A percentile compares a stretch with the other conserved stretches of the same genome.
Evolutionary conservation across 2,888 invertebrate genomes (phyloP).

Genomic region (Eristalinus aeneus): DNA sequence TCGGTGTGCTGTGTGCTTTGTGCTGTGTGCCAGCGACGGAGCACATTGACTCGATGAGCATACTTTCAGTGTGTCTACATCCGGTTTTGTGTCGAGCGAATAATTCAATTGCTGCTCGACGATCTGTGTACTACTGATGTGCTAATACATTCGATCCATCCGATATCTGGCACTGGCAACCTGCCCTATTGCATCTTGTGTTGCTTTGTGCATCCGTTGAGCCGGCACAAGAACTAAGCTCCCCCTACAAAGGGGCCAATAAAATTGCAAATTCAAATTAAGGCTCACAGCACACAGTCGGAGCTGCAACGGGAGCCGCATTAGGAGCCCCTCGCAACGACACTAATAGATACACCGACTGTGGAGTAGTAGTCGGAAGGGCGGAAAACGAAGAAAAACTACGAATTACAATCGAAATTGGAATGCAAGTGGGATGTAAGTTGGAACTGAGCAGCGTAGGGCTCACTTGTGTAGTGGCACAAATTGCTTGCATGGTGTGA

Average conservation of each 20-base stretch:
- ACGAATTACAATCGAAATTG: slow-evolving; percentile 45
- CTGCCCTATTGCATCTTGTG: slow-evolving; percentile 20
- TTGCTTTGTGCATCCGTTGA: slow-evolving; percentile 21
- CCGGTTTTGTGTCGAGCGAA: slow-evolving; percentile 7
- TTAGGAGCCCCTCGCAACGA: slow-evolving; percentile 50
- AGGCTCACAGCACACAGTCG: background rate
- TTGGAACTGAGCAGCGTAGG: background rate
- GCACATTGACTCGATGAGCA: background rate
- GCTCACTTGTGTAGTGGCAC: background rate
- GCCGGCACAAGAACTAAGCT: background rate
- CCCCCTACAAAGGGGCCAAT: slow-evolving; percentile 54
- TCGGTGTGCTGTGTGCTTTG: too few relatives aligned
- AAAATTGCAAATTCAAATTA: slow-evolving; percentile 66
- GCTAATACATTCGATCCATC: slow-evolving; percentile 49
- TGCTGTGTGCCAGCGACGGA: background rate
- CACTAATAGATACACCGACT: slow-evolving; percentile 47
- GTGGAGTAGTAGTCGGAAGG: background rate
- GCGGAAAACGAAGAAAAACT: slow-evolving; percentile 20
- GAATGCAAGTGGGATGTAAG: slow-evolving; percentile 33
- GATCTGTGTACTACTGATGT: slow-evolving; percentile 38
- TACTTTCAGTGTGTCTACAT: background rate
- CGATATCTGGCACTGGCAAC: slow-evolving; percentile 6
- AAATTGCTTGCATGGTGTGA: background rate
- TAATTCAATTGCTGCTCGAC: slow-evolving; percentile 50
- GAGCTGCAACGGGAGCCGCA: slow-evolving; percentile 18